These are phyloP conservation scores for Malurus elegans DNA, from an alignment of 2,113 vertebrate genomes.

Conservation along the genomic window DNA sequence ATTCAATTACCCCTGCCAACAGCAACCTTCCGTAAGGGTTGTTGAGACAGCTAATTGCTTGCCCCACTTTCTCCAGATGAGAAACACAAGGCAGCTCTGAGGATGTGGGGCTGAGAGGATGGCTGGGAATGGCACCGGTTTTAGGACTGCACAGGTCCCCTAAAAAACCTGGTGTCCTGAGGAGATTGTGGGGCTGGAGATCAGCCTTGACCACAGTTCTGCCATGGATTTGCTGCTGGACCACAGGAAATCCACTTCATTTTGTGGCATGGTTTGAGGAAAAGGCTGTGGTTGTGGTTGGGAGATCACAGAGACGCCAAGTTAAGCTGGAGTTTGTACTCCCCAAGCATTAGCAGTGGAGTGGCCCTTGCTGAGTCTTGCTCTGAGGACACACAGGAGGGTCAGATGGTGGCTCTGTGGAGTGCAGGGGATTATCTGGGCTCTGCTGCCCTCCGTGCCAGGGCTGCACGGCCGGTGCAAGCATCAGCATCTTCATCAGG, in stretches of 20 bases:
- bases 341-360: not conserved
- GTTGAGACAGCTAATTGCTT: slow-evolving; percentile 31
- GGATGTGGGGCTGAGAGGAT: not conserved
- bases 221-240: not conserved
- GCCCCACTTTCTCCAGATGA: slow-evolving; percentile 30
- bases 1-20: slow-evolving; percentile 53
- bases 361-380: not conserved
- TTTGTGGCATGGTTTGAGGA: not conserved
- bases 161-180: not conserved
- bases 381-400: not conserved
- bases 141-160: not conserved
- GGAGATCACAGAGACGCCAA: not conserved
- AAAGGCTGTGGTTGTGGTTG: rapidly evolving
- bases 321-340: not conserved
- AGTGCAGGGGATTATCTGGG: not conserved
- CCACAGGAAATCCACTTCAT: rapidly evolving
- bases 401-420: not conserved
- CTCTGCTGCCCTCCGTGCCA: not conserved
- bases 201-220: not conserved
- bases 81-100: not conserved
- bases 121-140: not conserved
- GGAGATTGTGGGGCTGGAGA: not conserved
- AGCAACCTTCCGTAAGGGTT: not conserved
- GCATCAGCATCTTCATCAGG: not conserved
- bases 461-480: not conserved